phyloP scores from a whole-genome alignment of 2,797 vertebrate genomes.

The Neosalanx taihuensis region DNA sequence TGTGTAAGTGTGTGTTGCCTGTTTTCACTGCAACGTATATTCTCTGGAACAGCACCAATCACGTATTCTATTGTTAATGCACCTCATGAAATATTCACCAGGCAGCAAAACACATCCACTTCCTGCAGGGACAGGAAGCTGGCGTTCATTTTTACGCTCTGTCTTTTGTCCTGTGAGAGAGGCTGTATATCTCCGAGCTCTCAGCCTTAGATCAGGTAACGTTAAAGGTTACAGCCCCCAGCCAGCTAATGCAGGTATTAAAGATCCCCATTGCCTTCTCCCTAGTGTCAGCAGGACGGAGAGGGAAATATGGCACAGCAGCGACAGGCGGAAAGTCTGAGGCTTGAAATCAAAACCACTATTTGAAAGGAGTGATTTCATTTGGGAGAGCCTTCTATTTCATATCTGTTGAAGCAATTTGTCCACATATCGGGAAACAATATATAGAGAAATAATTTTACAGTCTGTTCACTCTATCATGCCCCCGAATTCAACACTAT shows the following conservation, averaged over 20 bases:
- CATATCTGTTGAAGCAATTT: constrained; percentile 10
- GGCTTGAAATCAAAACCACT: constrained; percentile 37
- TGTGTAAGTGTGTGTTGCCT: neutral
- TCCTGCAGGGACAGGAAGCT: constrained; percentile 21
- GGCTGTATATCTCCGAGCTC: neutral
- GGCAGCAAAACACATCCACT: neutral
- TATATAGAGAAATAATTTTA: constrained; percentile 28
- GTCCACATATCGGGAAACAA: constrained; percentile 34
- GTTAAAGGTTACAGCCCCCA: constrained; percentile 31
- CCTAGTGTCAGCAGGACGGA: constrained; percentile 22
- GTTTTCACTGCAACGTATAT: neutral
- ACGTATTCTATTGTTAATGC: neutral
- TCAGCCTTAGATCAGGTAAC: constrained; percentile 29
- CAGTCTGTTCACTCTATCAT: constrained; percentile 24
- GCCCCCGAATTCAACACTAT: neutral
- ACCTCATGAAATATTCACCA: constrained; percentile 23
- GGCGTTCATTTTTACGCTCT: neutral
- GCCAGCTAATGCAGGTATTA: constrained; percentile 36
- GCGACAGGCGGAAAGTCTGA: constrained; percentile 13
- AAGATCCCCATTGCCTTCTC: constrained; percentile 26
- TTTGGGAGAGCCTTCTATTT: constrained; percentile 37
- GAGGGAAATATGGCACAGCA: constrained; percentile 36
- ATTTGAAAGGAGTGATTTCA: constrained; percentile 43
- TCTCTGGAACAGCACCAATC: neutral
- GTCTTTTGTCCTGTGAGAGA: neutral